Evolutionary conservation across 1,140 invertebrate genomes (phyloP).

Genomic region (Aphelenchoides fujianensis): DNA sequence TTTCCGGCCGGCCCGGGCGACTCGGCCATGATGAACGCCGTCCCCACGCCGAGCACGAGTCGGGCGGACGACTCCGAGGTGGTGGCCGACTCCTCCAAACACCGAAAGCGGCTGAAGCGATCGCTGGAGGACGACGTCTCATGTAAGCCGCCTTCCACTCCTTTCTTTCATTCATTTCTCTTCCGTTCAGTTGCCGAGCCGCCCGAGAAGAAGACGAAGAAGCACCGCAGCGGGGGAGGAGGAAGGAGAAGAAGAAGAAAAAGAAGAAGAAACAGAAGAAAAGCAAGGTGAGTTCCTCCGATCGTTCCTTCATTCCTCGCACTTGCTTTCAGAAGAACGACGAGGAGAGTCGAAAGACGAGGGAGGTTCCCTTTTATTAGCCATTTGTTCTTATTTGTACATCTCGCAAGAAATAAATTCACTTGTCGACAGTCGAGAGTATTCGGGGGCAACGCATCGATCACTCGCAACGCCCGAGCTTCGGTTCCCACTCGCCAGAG

Average conservation of each 20-base stretch:
- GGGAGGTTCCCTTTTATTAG: conserved; percentile 11
- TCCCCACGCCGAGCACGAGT: conserved; percentile 42
- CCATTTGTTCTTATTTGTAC: background rate
- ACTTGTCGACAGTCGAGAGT: too few species aligned
- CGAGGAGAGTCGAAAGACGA: background rate
- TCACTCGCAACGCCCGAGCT: conserved; percentile 8
- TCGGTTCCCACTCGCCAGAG: conserved; percentile 16
- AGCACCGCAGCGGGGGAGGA: conserved; percentile 85
- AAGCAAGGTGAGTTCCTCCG: conserved; percentile 69
- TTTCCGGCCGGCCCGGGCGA: conserved; percentile 69
- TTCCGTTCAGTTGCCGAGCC: conserved; percentile 22
- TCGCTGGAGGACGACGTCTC: conserved; percentile 38
- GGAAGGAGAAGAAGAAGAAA: conserved; percentile 73
- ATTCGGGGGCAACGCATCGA: too few species aligned
- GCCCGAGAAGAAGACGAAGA: conserved; percentile 71
- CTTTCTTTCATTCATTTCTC: background rate
- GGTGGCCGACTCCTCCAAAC: conserved; percentile 63
- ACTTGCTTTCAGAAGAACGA: background rate
- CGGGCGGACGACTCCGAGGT: conserved; percentile 67
- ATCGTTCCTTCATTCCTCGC: background rate
- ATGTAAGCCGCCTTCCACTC: background rate
- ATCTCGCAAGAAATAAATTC: background rate
- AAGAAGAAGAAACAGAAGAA: conserved; percentile 71
- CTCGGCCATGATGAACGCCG: conserved; percentile 70
- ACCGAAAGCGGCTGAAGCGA: conserved; percentile 77